A percentile compares a stretch with the other conserved stretches of the same genome.
Evolutionary conservation across 2,888 invertebrate species (phyloP).

Genomic region (Polydrusus tereticollis): DNA sequence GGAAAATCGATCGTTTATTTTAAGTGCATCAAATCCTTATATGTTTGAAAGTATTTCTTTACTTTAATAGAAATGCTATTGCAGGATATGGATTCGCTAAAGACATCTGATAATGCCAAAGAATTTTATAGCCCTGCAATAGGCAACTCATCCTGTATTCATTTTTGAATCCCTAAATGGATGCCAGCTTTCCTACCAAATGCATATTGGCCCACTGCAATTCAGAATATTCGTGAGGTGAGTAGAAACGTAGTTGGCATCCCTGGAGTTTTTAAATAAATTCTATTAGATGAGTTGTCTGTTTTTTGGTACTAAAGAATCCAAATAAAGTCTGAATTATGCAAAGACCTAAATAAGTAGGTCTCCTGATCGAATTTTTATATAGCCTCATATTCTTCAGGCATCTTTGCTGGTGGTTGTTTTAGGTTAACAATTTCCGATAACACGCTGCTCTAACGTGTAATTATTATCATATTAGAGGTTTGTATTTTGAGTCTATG

Average conservation of each 20-base stretch:
- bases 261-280: no score
- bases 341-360: not conserved
- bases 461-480: constrained; percentile 3
- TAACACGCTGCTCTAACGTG: not conserved
- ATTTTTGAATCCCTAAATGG: no score
- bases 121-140: no score
- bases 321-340: not conserved
- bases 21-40: constrained; percentile 44
- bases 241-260: no score
- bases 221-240: no score
- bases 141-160: no score
- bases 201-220: no score
- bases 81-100: no score
- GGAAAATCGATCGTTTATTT: constrained; percentile 35
- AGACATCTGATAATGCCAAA: no score
- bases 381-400: not conserved
- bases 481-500: not conserved
- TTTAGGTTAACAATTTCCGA: not conserved
- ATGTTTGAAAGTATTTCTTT: not conserved
- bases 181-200: no score
- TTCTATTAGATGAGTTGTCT: no score
- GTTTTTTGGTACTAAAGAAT: no score
- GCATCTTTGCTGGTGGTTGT: not conserved
- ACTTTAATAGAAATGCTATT: not conserved
- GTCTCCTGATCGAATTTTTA: not conserved